Evolutionary conservation across 2,888 invertebrate species (phyloP).

Genomic region (Latrodectus elegans): DNA sequence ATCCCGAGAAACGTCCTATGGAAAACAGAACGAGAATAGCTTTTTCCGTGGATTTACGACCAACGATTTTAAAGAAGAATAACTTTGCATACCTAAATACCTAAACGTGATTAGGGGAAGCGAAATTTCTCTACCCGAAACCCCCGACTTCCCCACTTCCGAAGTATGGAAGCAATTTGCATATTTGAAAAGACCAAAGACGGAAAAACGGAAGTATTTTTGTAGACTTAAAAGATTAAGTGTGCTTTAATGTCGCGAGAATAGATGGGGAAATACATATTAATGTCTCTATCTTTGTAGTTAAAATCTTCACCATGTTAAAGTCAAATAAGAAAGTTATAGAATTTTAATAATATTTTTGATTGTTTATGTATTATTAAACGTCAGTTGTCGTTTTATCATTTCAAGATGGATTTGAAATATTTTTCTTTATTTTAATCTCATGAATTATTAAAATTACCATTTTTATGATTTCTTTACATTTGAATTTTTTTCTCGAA

Average conservation of each 20-base stretch:
- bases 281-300: too few relatives aligned
- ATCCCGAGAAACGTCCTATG: background rate
- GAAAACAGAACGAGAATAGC: background rate
- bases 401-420: too few relatives aligned
- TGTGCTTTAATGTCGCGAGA: background rate
- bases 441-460: too few relatives aligned
- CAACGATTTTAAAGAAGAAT: slow-evolving; percentile 5
- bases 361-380: too few relatives aligned
- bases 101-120: slow-evolving; percentile 29
- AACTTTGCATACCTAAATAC: slow-evolving; percentile 32
- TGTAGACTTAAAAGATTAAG: background rate
- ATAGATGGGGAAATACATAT: too few relatives aligned
- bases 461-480: too few relatives aligned
- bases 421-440: too few relatives aligned
- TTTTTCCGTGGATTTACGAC: background rate
- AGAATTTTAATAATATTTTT: too few relatives aligned
- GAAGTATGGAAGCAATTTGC: slow-evolving; percentile 4
- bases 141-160: background rate
- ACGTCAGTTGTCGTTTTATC: too few relatives aligned
- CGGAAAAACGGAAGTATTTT: background rate
- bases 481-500: too few relatives aligned
- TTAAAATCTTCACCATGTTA: too few relatives aligned
- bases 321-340: too few relatives aligned
- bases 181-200: background rate
- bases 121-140: background rate